Percentiles rank a stretch among this genome's conserved stretches.
Conservation (phyloP, 2,797 vertebrate genomes). For the Melanotaenia pygmaea region DNA sequence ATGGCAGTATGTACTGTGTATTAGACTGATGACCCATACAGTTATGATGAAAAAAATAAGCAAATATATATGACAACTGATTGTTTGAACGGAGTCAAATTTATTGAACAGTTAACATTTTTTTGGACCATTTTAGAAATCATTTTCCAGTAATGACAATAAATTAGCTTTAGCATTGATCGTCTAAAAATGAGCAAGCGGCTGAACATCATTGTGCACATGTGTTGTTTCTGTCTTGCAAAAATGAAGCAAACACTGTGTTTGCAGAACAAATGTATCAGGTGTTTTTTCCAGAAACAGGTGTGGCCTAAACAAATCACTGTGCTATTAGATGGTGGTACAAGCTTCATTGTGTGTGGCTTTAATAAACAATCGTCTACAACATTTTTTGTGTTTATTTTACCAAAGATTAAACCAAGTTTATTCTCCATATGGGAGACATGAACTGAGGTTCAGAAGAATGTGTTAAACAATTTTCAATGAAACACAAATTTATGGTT, state of each 20-base stretch:
- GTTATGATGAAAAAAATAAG: constrained; percentile 9
- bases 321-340: neutral
- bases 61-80: neutral
- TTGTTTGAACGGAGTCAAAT: neutral
- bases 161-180: no score
- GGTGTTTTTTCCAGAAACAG: neutral
- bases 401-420: neutral
- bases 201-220: neutral
- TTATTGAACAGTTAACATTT: neutral
- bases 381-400: neutral
- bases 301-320: neutral
- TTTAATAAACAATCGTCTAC: neutral
- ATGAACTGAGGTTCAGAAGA: no score
- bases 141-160: neutral
- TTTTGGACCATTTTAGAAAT: neutral
- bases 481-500: neutral
- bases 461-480: neutral
- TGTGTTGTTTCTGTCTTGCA: neutral
- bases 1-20: neutral
- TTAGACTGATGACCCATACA: constrained; percentile 9
- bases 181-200: no score
- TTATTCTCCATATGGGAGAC: neutral
- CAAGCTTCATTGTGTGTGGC: neutral
- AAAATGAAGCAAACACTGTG: neutral
- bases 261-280: neutral